Evolutionary conservation across 1,140 invertebrate species (phyloP).

Genomic region (Palaemon carinicauda): DNA sequence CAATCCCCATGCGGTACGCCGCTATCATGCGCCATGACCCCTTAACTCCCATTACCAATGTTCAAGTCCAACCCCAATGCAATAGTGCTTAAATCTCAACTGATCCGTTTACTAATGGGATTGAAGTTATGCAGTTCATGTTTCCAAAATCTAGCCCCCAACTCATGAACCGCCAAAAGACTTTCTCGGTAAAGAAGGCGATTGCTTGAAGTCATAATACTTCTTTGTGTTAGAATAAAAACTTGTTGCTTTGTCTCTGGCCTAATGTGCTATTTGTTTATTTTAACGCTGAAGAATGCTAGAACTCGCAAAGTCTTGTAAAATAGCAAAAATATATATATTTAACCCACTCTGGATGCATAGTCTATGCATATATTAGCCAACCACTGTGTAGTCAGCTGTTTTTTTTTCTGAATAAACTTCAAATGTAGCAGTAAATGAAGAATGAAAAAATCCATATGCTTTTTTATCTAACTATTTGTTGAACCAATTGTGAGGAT

Average conservation of each 20-base stretch:
- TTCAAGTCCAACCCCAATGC: too few relatives aligned
- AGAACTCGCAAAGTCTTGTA: constrained; percentile 21
- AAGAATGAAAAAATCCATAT: background rate
- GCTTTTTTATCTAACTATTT: constrained; percentile 37
- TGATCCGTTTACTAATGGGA: too few relatives aligned
- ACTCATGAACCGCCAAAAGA: too few relatives aligned
- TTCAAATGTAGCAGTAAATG: constrained; percentile 3
- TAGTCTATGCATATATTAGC: constrained; percentile 50
- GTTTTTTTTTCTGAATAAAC: background rate
- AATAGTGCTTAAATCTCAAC: too few relatives aligned
- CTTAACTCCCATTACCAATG: too few relatives aligned
- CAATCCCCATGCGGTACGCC: too few relatives aligned
- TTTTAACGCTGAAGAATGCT: constrained; percentile 25
- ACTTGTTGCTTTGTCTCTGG: constrained; percentile 15
- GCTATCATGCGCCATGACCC: too few relatives aligned
- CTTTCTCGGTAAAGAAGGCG: too few relatives aligned
- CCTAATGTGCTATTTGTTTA: constrained; percentile 12
- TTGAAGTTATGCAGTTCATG: too few relatives aligned
- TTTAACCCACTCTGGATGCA: constrained; percentile 14
- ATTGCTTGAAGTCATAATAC: background rate
- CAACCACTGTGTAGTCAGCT: constrained; percentile 50
- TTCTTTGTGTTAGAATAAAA: background rate
- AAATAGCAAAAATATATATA: too few relatives aligned
- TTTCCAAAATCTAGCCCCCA: too few relatives aligned
- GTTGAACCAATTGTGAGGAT: constrained; percentile 34